These are phyloP conservation scores for Zoroaster sp. DNA, from an alignment of 53 echinoderm and acorn worm species.

Conservation along the genomic window DNA sequence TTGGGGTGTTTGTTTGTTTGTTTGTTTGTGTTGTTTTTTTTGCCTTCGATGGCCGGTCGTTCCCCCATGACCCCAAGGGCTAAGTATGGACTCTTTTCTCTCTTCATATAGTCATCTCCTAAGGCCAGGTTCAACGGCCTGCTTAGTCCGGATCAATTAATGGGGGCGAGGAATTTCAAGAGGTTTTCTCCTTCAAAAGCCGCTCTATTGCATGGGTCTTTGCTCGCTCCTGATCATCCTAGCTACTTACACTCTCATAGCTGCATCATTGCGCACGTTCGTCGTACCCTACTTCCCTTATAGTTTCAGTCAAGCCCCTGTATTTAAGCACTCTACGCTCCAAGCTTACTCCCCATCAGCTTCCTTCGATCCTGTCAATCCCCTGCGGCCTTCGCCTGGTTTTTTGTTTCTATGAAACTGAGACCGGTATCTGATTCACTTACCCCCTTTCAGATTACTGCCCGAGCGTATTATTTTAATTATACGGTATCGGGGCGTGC, in stretches of 20 bases:
- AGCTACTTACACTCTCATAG: not conserved
- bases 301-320: not conserved
- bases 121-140: slow-evolving; percentile 53
- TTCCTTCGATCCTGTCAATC: not conserved
- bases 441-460: slow-evolving; percentile 55
- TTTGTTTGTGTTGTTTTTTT: too few species aligned
- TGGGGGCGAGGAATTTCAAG: slow-evolving; percentile 52
- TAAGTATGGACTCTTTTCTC: slow-evolving; percentile 5
- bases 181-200: not conserved
- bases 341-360: not conserved
- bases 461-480: slow-evolving; percentile 50
- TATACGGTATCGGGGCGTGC: slow-evolving; percentile 45
- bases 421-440: slow-evolving; percentile 44
- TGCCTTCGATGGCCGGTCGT: slow-evolving; percentile 33
- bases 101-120: not conserved
- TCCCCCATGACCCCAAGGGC: slow-evolving; percentile 22
- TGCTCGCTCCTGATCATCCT: not conserved
- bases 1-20: too few species aligned
- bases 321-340: not conserved
- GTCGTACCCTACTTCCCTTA: too few species aligned
- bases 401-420: slow-evolving; percentile 22
- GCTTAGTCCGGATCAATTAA: slow-evolving; percentile 42
- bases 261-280: not conserved
- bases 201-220: not conserved
- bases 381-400: not conserved